Conservation (phyloP, 2,888 invertebrate genomes). For the Macrophya alboannulata region DNA sequence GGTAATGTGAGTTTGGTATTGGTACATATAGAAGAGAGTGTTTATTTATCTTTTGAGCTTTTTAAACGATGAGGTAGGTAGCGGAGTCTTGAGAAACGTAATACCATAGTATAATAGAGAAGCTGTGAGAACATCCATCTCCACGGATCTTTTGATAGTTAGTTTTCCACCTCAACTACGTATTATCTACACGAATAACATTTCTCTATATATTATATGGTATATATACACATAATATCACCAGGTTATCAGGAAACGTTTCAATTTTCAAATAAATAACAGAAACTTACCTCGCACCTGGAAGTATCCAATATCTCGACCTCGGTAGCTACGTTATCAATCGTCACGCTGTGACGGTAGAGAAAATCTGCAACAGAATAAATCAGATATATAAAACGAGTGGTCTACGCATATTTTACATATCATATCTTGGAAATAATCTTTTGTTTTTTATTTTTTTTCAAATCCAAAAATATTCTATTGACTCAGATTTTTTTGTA, state of each 20-base stretch:
- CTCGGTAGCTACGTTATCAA: constrained; percentile 89
- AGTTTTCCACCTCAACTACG: background rate
- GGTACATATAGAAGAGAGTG: background rate
- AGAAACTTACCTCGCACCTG: constrained; percentile 88
- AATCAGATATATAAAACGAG: constrained; percentile 58
- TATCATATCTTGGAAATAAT: too few species aligned
- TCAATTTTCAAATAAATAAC: constrained; percentile 48
- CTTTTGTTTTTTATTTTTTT: too few species aligned
- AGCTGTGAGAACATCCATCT: background rate
- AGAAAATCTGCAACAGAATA: constrained; percentile 88
- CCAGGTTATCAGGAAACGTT: constrained; percentile 1
- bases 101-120: background rate
- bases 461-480: too few species aligned
- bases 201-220: background rate
- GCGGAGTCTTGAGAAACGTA: background rate
- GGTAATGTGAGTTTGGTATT: constrained; percentile 10
- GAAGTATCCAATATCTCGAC: constrained; percentile 91
- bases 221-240: background rate
- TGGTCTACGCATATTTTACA: background rate
- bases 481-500: too few species aligned
- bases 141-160: background rate
- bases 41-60: constrained; percentile 7
- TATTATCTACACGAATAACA: background rate
- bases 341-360: constrained; percentile 89
- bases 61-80: background rate